Evolutionary conservation across 2,888 invertebrate genomes (phyloP).

Genomic region (Desoria tigrina): DNA sequence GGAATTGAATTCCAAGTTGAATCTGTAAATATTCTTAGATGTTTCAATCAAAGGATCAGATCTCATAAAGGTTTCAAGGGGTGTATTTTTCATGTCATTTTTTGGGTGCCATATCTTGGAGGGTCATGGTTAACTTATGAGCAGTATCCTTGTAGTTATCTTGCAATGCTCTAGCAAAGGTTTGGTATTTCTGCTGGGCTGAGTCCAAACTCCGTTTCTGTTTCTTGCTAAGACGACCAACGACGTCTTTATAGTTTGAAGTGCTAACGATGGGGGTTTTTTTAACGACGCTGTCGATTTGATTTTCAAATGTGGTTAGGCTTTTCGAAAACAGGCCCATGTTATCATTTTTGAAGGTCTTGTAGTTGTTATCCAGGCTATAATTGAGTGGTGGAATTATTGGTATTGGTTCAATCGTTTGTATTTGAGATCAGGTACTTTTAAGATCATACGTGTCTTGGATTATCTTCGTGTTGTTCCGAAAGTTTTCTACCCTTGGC

Average conservation of each 20-base stretch:
- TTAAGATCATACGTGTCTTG: not conserved
- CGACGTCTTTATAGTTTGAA: no score
- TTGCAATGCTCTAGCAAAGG: slow-evolving; percentile 11
- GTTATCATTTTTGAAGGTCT: not conserved
- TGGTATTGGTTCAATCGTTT: not conserved
- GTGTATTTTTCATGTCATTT: no score
- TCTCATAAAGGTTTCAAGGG: no score
- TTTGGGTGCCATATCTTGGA: slow-evolving; percentile 3
- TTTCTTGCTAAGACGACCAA: no score
- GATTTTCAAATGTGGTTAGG: not conserved
- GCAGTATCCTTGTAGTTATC: slow-evolving; percentile 27
- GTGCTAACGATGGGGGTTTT: not conserved
- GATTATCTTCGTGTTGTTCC: not conserved
- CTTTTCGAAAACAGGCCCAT: slow-evolving; percentile 3
- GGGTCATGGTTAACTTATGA: slow-evolving; percentile 22
- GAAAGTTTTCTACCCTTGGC: slow-evolving; percentile 2
- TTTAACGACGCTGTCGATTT: not conserved
- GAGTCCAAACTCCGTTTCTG: slow-evolving; percentile 13
- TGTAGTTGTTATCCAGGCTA: slow-evolving; percentile 3
- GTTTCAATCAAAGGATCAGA: no score
- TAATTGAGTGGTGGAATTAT: not conserved
- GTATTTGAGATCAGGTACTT: not conserved
- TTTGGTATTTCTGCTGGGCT: slow-evolving; percentile 10
- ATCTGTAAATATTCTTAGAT: no score
- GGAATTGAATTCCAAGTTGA: no score